Conservation (phyloP, 2,888 invertebrate genomes). For the Eupithecia subfuscata region DNA sequence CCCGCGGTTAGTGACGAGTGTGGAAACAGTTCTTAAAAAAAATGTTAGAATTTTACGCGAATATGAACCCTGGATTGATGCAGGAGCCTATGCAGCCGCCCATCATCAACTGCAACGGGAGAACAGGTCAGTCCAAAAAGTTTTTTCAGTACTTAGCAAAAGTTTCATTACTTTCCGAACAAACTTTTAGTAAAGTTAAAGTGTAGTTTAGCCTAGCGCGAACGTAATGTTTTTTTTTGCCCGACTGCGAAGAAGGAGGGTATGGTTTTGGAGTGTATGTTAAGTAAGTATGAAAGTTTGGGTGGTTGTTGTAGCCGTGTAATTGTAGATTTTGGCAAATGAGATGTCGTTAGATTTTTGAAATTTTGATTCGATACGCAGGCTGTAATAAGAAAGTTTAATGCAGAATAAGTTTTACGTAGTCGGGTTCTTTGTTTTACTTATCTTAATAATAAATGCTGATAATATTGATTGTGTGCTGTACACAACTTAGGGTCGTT, state of each 20-base stretch:
- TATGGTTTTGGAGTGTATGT: not conserved
- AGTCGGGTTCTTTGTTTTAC: too few species aligned
- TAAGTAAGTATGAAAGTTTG: not conserved
- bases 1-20: constrained; percentile 51
- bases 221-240: not conserved
- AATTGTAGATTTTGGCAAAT: too few species aligned
- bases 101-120: constrained; percentile 85
- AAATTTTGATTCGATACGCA: too few species aligned
- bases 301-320: not conserved
- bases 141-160: not conserved
- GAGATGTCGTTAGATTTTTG: too few species aligned
- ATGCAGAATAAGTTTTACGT: too few species aligned
- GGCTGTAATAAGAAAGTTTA: too few species aligned
- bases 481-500: too few species aligned
- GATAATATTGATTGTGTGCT: too few species aligned
- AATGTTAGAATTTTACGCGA: constrained; percentile 89
- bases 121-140: constrained; percentile 82
- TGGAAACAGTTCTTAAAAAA: constrained; percentile 59
- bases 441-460: too few species aligned
- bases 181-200: not conserved
- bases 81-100: constrained; percentile 84
- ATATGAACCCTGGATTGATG: constrained; percentile 85
- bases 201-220: not conserved
- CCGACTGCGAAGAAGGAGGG: not conserved
- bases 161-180: not conserved